Evolutionary conservation across 2,888 invertebrate genomes (phyloP).

Genomic region (Ptycholaimellus sp.): DNA sequence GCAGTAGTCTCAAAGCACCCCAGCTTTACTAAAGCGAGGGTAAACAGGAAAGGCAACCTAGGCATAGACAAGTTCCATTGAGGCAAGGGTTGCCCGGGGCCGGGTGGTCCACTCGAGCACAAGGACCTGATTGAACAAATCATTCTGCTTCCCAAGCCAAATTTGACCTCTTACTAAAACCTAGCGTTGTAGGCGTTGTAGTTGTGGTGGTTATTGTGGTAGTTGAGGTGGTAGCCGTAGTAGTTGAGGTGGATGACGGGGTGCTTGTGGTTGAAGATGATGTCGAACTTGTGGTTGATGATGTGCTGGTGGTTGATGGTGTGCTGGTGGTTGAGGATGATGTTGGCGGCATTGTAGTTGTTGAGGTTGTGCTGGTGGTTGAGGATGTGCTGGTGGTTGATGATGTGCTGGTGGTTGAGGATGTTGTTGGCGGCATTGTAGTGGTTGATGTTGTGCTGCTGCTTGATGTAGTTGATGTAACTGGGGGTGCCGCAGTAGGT

Average conservation of each 20-base stretch:
- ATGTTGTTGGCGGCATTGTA: neutral
- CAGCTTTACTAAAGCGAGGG: too few species aligned
- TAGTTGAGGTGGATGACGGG: neutral
- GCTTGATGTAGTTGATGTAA: neutral
- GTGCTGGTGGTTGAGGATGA: neutral
- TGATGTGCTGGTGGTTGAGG: conserved; percentile 1
- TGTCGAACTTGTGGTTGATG: neutral
- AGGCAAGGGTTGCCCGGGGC: too few species aligned
- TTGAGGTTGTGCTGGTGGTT: neutral
- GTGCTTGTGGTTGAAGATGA: neutral
- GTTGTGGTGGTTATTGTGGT: neutral
- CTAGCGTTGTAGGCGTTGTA: neutral
- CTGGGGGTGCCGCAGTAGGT: neutral
- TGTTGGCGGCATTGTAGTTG: neutral
- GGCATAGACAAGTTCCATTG: too few species aligned
- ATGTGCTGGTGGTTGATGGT: neutral
- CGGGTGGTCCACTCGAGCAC: too few species aligned
- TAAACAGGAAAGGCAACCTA: too few species aligned
- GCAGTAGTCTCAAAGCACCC: too few species aligned
- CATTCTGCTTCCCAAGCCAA: too few species aligned
- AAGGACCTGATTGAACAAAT: too few species aligned
- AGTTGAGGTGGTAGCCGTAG: neutral
- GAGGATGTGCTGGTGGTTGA: neutral
- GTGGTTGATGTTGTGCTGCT: neutral
- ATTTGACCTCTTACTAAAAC: too few species aligned